Base-by-base conservation (phyloP, 2,113 vertebrate species). In the Thomomys bottae region DNA sequence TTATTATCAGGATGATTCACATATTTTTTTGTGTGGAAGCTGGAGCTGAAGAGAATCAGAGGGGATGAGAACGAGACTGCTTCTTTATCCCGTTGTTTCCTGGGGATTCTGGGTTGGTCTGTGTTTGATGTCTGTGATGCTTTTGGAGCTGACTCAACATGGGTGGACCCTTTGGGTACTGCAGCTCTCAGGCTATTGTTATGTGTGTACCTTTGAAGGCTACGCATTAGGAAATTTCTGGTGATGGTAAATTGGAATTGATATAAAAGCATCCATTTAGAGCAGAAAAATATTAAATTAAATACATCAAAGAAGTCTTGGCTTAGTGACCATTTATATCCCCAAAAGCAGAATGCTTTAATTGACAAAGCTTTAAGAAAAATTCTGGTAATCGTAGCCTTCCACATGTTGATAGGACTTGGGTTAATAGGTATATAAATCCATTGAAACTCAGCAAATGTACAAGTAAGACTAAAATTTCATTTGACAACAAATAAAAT, bases 1-100 rank as follows among this genome's bases (percentile, higher is more conserved):
- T 87, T 76, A 12, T 93, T 84, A 81, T 77, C 75, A 76, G 77
- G 91, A 73, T 95, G 93, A 96, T 70, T 94, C 93, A 93, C 72
- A 59, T 59, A 32, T 5, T 54, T 45, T 45, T 95, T 68, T 54
- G 42, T 45, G 68, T 87, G 87, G 72, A 82, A 80, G 32, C 73
- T 34, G 40, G 72, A 84, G 49, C 36, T 66, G 26, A 66, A 89
- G n/a, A 30, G 34, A 90, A 36, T 40, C 66, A 40, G 32, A 38
- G n/a, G 40, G 75, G 81, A 59, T 38, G 32, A 36, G 57, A 30
- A 11, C 7, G 20, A 90, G 40, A 34, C 26, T 17, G 32, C 34
- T 82, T 77, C 28, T 38, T 70, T 17, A 12, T 68, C 18, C 23
- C 57, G 59, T 45, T 8, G 45, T 67, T 91, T 91, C 30, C 80